Evolutionary conservation across 2,113 vertebrate species (phyloP).

Genomic region (Oncorhynchus mykiss): DNA sequence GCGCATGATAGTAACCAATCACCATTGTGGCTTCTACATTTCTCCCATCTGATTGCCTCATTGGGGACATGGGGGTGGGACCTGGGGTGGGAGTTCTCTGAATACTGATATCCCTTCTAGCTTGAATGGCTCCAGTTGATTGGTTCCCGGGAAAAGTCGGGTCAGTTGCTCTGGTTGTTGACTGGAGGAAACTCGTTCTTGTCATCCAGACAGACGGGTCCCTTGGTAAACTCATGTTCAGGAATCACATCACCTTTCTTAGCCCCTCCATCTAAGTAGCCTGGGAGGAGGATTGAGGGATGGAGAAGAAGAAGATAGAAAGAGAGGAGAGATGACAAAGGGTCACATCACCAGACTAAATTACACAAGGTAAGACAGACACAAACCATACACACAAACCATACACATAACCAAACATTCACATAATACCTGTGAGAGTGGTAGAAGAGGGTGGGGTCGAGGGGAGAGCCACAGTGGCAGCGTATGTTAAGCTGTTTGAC

Average conservation of each 20-base stretch:
- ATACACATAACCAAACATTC: not conserved
- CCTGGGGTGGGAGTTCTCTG: not conserved
- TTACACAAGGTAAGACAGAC: not conserved
- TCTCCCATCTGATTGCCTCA: slow-evolving; percentile 3
- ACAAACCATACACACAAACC: too few species aligned
- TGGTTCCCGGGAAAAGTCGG: slow-evolving; percentile 17
- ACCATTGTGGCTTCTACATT: not conserved
- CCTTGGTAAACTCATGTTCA: slow-evolving; percentile 89
- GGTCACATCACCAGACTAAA: not conserved
- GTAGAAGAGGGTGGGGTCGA: slow-evolving; percentile 78
- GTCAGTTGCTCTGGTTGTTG: slow-evolving; percentile 83
- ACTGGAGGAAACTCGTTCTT: slow-evolving; percentile 93
- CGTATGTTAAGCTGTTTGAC: slow-evolving; percentile 80
- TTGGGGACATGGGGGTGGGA: not conserved
- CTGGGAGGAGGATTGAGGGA: slow-evolving; percentile 74
- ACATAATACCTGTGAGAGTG: slow-evolving; percentile 79
- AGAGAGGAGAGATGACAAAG: slow-evolving; percentile 34
- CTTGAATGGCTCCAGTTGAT: slow-evolving; percentile 32
- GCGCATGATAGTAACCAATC: too few species aligned
- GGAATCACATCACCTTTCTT: slow-evolving; percentile 90
- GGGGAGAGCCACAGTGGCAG: slow-evolving; percentile 87
- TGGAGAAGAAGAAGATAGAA: slow-evolving; percentile 58
- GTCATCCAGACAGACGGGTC: slow-evolving; percentile 89
- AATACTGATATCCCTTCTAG: slow-evolving; percentile 32
- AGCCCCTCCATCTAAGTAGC: slow-evolving; percentile 88